phyloP scores from a whole-genome alignment of 2,797 vertebrate genomes.

The Scleropages formosus region DNA sequence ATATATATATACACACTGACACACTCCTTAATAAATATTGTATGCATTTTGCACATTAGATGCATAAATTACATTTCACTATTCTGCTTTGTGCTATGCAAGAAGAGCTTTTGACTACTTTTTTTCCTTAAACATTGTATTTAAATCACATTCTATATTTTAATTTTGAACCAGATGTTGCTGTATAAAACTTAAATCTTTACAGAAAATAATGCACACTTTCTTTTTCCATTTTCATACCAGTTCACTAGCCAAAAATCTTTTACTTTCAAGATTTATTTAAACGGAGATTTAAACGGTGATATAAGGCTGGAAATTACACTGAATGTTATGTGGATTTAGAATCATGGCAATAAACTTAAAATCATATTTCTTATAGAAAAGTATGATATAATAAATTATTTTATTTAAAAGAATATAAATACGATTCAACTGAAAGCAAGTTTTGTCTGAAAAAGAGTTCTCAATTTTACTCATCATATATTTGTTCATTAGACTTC shows the following conservation, averaged over 20 bases:
- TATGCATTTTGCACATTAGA: slow-evolving; percentile 97
- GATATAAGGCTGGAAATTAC: slow-evolving; percentile 75
- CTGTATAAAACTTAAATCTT: slow-evolving; percentile 82
- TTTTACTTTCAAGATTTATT: slow-evolving; percentile 79
- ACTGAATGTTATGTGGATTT: slow-evolving; percentile 79
- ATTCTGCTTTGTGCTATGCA: slow-evolving; percentile 98
- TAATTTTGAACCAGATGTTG: slow-evolving; percentile 66
- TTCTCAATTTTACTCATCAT: not conserved
- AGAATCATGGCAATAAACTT: slow-evolving; percentile 85
- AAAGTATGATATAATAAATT: slow-evolving; percentile 43
- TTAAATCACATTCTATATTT: slow-evolving; percentile 58
- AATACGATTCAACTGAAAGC: too few species aligned
- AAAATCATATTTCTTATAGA: slow-evolving; percentile 45
- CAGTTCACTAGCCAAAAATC: slow-evolving; percentile 68
- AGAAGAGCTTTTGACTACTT: slow-evolving; percentile 86
- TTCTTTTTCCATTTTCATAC: slow-evolving; percentile 76
- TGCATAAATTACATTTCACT: slow-evolving; percentile 83
- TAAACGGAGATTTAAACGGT: slow-evolving; percentile 77
- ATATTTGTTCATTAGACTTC: not conserved
- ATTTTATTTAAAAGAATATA: not conserved
- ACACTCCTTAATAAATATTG: slow-evolving; percentile 71
- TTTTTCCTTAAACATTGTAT: slow-evolving; percentile 37
- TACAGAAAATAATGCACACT: slow-evolving; percentile 77
- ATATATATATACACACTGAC: slow-evolving; percentile 76
- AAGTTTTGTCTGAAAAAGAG: not conserved